Evolutionary conservation across 2,888 invertebrate species (phyloP), one percentile per base, ranked within the genome.

Genomic region (Coenonympha arcania): DNA sequence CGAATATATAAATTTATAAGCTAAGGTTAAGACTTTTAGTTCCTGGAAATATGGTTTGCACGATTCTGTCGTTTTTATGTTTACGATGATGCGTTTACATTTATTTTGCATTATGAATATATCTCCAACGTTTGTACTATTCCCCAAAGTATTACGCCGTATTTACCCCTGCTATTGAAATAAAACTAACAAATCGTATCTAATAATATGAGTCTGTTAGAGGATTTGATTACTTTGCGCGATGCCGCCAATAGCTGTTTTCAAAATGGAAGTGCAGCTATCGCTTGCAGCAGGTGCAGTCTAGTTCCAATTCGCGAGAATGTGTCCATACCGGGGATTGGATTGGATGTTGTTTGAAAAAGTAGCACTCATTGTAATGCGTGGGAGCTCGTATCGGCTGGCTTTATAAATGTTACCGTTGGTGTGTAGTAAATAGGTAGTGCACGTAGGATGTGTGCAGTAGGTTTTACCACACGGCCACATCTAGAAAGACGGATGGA

Each of bases 261-360:
- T 65, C 63, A 65, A 65, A 68, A 75, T 73, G 71, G 70, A 71
- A 70, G 65, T 60, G 58, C 59, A 57, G 55, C 66, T 65, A 72
- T 68, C 64, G 61, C 57, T 47, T 48, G 56, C 48, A 63, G 64
- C 79, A 77, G 76, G 72, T 76, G 78, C 65, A 61, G 62, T 61
- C 54, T 59, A 60, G 61, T 63, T 66, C 58, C 73, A 69, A 73
- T 76, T 73, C 75, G 59, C 71, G 68, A 64, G 66, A 56, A 58
- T 60, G 57, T 57, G 55, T 65, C 66, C 65, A 66, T 61, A 62
- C 58, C 60, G 55, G 60, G 62, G 71, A 71, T 68, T 71, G 71
- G 68, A 74, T 71, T 71, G 70, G 64, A 67, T 65, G 58, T 59
- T 57, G 65, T 65, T 65, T 64, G 64, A 60, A 66, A 71, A 77